These are phyloP conservation scores for Mythimna ferrago DNA, from an alignment of 2,888 invertebrate species.

Conservation along the genomic window DNA sequence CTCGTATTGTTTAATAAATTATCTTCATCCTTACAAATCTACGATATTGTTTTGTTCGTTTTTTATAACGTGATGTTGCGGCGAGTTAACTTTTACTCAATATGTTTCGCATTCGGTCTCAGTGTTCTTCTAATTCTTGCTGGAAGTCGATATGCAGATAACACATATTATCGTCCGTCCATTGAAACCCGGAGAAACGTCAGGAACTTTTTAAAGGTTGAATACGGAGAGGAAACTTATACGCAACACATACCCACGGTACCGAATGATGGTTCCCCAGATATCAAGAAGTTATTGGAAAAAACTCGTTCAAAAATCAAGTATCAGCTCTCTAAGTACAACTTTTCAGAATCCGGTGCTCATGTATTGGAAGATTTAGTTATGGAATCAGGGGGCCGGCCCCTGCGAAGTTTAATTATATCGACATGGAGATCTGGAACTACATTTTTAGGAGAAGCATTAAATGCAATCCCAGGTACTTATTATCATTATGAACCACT, in stretches of 20 bases:
- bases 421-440: constrained; percentile 98
- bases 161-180: constrained; percentile 87
- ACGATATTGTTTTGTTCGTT: constrained; percentile 71
- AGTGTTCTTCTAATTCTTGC: constrained; percentile 89
- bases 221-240: constrained; percentile 82
- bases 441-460: constrained; percentile 96
- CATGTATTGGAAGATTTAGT: constrained; percentile 92
- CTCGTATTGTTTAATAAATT: constrained; percentile 74
- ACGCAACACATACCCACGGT: constrained; percentile 80
- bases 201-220: constrained; percentile 91
- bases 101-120: constrained; percentile 89
- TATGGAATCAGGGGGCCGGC: constrained; percentile 93
- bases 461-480: constrained; percentile 96
- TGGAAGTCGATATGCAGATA: constrained; percentile 90
- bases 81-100: constrained; percentile 88
- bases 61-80: constrained; percentile 87
- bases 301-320: constrained; percentile 82
- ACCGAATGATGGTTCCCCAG: constrained; percentile 80
- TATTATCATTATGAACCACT: constrained; percentile 98
- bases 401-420: constrained; percentile 94
- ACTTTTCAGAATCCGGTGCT: constrained; percentile 80
- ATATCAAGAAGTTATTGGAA: constrained; percentile 82
- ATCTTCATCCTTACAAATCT: constrained; percentile 70
- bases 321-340: constrained; percentile 82
- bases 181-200: constrained; percentile 84